Base-by-base conservation (phyloP, 2,888 invertebrate species). In the Resseliella maxima region DNA sequence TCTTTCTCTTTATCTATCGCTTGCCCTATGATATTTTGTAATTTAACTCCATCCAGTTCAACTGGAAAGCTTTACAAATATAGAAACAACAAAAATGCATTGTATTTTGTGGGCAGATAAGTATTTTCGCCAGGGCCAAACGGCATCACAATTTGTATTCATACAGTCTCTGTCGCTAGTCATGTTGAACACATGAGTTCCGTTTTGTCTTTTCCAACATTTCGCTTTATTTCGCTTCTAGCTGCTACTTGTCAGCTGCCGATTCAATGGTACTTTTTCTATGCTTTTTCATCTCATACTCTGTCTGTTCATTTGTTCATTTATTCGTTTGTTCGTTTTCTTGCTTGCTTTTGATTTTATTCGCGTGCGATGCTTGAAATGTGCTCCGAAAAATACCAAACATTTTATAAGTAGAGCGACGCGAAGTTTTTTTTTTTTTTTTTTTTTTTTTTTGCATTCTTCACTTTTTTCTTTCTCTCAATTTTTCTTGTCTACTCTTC, bases 91-190 rank as follows among this genome's bases (percentile, higher is more conserved):
- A 36, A 83, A 83, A 83, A 83, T 38, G 38, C 83, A 83, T 83
- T 83, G 83, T 83, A 38, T 83, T 83, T 83, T 81, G 27, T 59
- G 38, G 38, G 8, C 24, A 38, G 83, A 83, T 83, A 83, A 31
- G 83, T 83, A 83, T 83, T 38, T 83, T 38, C 1, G 10, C 83
- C 24, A 38, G 21, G 38, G 24, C 83, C 83, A 38, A 27, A 38
- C 38, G 83, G 38, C 83, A 38, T 38, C 24, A 83, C 83, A 83
- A 38, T 83, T 83, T 83, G 38, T 83, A 83, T 83, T 83, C 83
- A 83, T 83, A n/a, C 24, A 38, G 83, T 38, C 38, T 36, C 1
- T 35, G 83, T n/a, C 24, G 21, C 38, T 24, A 83, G 36, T 72
- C 38, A 83, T 38, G 38, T n/a, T 38, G 38, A 83, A 38, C 83